Evolutionary conservation across 2,888 invertebrate species (phyloP), one percentile per base, ranked within the genome.

Genomic region (Xestoiulus laeticollis): DNA sequence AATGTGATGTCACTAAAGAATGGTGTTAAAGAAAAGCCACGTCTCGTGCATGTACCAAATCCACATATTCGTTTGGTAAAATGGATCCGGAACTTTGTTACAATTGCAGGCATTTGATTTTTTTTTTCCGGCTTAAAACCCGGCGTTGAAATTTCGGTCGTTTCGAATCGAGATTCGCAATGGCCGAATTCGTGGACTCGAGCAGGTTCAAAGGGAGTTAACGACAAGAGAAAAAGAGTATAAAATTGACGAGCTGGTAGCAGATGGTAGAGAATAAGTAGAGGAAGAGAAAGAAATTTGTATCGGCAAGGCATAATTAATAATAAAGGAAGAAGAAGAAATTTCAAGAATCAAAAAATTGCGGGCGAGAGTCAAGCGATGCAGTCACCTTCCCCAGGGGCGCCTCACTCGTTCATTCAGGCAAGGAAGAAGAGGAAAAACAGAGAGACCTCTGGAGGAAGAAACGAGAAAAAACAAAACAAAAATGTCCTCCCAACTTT

Each of bases 181-280:
- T 38, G n/a, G 16, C 83, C 14, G n/a, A 83, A 83, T 19, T 3
- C 1, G 83, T 38, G 83, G 38, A 84, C 83, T 10, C 43, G 10
- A 43, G 10, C n/a, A n/a, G 5, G 43, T 43, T 43, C 5, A 43
- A 48, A 12, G 32, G 30, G n/a, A 32, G 33, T 16, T 33, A 22
- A 84, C 8, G 19, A 84, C 12, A 38, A 26, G 33, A 84, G 5
- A 68, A 68, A 68, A 68, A 22, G 10, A 8, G 83, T 83, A 38
- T 38, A 38, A 38, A 38, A 38, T n/a, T n/a, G n/a, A n/a, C n/a
- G 32, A 84, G n/a, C 32, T 33, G 84, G 10, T 33, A 33, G 14
- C 30, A n/a, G 84, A 19, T n/a, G n/a, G 43, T 68, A 86, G 88
- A 88, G 8, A 43, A 78, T 59, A 88, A 88, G n/a, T n/a, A 87